Conservation (phyloP, 1,140 invertebrate genomes). For the Dermatophagoides farinae region DNA sequence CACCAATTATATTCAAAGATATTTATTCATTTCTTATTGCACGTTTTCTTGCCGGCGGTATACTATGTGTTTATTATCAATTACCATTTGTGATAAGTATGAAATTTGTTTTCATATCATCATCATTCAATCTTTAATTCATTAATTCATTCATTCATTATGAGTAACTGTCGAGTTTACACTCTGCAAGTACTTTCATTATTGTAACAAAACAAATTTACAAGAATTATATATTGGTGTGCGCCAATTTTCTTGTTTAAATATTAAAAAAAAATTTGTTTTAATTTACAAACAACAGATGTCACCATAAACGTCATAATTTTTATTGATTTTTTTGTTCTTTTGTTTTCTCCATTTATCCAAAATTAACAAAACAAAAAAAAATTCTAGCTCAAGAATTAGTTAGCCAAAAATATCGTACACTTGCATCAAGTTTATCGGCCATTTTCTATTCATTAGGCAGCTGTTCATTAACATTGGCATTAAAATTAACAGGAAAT, state of each 20-base stretch:
- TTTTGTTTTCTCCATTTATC: too few species aligned
- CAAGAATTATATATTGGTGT: too few species aligned
- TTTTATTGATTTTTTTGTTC: neutral
- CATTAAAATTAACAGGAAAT: conserved; percentile 57
- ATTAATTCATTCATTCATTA: too few species aligned
- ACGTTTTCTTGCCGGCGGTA: neutral
- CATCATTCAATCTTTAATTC: too few species aligned
- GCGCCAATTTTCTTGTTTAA: neutral
- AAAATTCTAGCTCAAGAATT: conserved; percentile 60
- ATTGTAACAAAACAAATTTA: neutral
- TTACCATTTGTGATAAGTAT: conserved; percentile 18
- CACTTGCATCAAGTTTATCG: conserved; percentile 65
- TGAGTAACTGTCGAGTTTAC: too few species aligned
- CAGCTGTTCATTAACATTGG: conserved; percentile 50
- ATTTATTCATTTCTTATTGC: conserved; percentile 13
- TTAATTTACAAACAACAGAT: neutral
- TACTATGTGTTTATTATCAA: conserved; percentile 15
- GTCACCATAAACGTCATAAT: too few species aligned
- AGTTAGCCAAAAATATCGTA: conserved; percentile 68
- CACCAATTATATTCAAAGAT: conserved; percentile 15
- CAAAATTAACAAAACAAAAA: too few species aligned
- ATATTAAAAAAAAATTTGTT: conserved; percentile 11
- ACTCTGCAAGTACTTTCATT: too few species aligned
- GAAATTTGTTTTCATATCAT: too few species aligned
- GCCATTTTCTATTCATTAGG: conserved; percentile 70